Base-by-base conservation (phyloP, 1,140 invertebrate species). In the Drosophila rhopaloa region DNA sequence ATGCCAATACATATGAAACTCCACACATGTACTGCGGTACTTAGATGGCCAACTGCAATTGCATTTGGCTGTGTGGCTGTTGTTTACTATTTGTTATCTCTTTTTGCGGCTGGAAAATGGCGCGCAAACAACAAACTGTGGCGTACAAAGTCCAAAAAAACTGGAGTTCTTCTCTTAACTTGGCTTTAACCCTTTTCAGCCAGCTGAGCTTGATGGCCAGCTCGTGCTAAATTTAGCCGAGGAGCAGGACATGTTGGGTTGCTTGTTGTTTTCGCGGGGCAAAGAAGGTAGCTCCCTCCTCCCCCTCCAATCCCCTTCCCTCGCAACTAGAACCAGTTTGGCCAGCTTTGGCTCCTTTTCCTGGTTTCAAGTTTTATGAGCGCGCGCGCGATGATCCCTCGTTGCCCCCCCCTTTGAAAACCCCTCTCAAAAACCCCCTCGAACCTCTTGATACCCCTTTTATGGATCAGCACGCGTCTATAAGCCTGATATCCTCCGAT, bases 201-300 rank as follows among this genome's bases (percentile, higher is more conserved):
- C 61, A 61, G 65, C 60, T 54, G 66, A 66, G 79, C 71, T 79
- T 60, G 48, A 35, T 50, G 59, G 41, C 51, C 54, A 71, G 74
- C 81, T 84, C 71, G 81, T 84, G 79, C 80, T 84, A 84, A 83
- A 83, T 84, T 79, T 84, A 83, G 76, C 71, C 54, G 65, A 29
- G 65, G 58, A 62, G 47, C 60, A 41, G 65, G 48, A 51, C 27
- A 51, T 11, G 29, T 35, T 51, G n/a, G 8, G 8, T 32, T n/a
- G 46, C 27, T 48, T 29, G 46, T 19, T 27, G 24, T 24, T 47
- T 47, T n/a, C 10, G 24, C 47, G 47, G 7, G n/a, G 48, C 47
- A n/a, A 27, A 51, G 41, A 24, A 32, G n/a, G 47, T n/a, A 27
- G 29, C 40, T 35, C 13, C 0, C 5, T 1, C 29, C 38, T 8